Base-by-base conservation (phyloP, 2,113 vertebrate genomes). In the Ciconia stormi region DNA sequence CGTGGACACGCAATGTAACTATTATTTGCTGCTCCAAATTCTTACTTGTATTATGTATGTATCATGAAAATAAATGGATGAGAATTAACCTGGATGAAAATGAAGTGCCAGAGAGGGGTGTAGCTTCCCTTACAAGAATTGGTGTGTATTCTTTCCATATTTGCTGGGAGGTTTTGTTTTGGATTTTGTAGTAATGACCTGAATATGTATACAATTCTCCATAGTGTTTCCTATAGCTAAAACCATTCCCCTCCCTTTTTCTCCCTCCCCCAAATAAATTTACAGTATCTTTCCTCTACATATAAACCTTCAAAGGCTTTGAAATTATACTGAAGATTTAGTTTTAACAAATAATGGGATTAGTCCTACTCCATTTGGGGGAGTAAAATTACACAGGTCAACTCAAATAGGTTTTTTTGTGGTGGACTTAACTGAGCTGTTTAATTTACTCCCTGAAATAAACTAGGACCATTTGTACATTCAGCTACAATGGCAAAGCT, bases 1-100 rank as follows among this genome's bases (percentile, higher is more conserved):
- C 94, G 21, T 88, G 82, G 87, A 93, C 90, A 10, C 93, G 63
- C 92, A 94, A 94, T 52, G 38, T 90, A 90, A 95, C 20, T 53
- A 11, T 40, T 21, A 34, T 73, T 80, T 80, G 76, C 40, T 78
- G 27, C 59, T 80, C 40, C 21, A 13, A 44, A 27, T 53, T 76
- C 56, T 82, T 65, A 36, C 12, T 30, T 78, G 5, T 66, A 12
- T 74, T 79, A 13, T 29, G 9, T 46, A n/a, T 7, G 30, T n/a
- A 30, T 67, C 22, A 15, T 61, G 58, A 84, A 82, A 80, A 61
- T 80, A 78, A 74, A 13, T 21, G 20, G 53, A 49, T 77, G 13
- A 70, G 74, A 74, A 56, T 42, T 50, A 79, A 65, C 9, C 14
- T n/a, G 30, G 34, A 46, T 34, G 14, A 58, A 81, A 77, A 32